Evolutionary conservation across 2,797 vertebrate species (phyloP), one percentile per base, ranked within the genome.

Genomic region (Thripadectes ignobilis): DNA sequence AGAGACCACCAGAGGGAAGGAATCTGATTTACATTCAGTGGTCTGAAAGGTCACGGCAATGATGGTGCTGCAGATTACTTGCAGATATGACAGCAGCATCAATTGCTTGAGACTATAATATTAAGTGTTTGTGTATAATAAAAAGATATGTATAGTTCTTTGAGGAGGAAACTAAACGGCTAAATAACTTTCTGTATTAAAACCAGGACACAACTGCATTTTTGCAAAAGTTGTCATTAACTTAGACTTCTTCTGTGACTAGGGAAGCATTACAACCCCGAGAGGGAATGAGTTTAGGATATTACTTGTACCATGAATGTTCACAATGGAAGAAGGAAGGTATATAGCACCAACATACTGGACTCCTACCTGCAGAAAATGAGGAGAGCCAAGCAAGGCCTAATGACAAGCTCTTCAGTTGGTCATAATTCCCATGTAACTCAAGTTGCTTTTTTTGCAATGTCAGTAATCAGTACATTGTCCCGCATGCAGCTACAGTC

Each of bases 51-150:
- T 87, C 24, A 1, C 59, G 58, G 89, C 80, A 81, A 69, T 86
- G 61, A 95, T 88, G 77, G 77, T 39, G 74, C 80, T 82, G 91
- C 75, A 94, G 92, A 91, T 89, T 83, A 88, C 82, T 43, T 59
- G 81, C 69, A 93, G 71, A 77, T 90, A 89, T 45, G 80, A 90
- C 83, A 95, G 89, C 74, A 82, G 74, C 79, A 59, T 81, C 78
- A 91, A 68, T 58, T 85, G 75, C 43, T 88, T 68, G 65, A 88
- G 82, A 94, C 72, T 43, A 6, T 32, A 88, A 69, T 41, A 78
- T 45, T 59, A 87, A 78, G 63, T 57, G 48, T 61, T 90, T 59
- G 29, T 78, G 34, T 52, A n/a, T 71, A 15, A 43, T 52, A 80
- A 89, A 54, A 88, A 88, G 49, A n/a, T 2, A 77, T 2, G 16